Conservation (phyloP, 2,888 invertebrate species). For the Cataglyphis rosenhaueri region DNA sequence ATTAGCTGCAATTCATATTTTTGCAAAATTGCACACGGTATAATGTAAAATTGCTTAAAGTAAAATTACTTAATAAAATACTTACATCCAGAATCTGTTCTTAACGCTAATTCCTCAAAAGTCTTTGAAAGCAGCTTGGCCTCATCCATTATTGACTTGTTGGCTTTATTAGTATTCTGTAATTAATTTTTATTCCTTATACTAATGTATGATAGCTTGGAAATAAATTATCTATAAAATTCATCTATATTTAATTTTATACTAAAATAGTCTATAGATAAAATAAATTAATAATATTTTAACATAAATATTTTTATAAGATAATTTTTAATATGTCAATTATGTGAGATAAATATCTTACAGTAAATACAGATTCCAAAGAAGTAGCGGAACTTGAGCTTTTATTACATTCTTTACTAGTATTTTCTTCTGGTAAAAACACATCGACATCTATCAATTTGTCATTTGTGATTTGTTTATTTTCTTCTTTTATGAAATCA, state of each 20-base stretch:
- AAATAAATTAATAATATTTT: background rate
- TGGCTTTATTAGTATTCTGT: conserved; percentile 64
- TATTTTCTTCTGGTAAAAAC: conserved; percentile 62
- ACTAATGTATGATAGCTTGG: conserved; percentile 10
- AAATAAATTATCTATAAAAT: conserved; percentile 5
- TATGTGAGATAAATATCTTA: conserved; percentile 66
- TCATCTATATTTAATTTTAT: background rate
- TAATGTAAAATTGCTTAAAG: background rate
- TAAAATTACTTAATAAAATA: conserved; percentile 41
- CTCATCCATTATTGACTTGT: conserved; percentile 76
- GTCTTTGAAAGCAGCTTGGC: conserved; percentile 78
- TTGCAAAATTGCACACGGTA: background rate
- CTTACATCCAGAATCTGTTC: conserved; percentile 76
- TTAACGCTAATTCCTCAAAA: conserved; percentile 78
- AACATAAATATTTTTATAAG: background rate
- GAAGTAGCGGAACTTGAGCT: conserved; percentile 68
- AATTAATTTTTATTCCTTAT: conserved; percentile 42
- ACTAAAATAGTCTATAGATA: background rate
- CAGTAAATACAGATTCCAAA: conserved; percentile 78
- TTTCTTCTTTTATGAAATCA: conserved; percentile 5
- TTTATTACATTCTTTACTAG: conserved; percentile 27
- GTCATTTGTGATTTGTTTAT: conserved; percentile 49
- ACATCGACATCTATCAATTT: conserved; percentile 77
- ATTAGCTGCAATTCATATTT: background rate
- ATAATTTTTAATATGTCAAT: background rate